phyloP scores from a whole-genome alignment of 2,888 invertebrate species.

The Acleris laterana region DNA sequence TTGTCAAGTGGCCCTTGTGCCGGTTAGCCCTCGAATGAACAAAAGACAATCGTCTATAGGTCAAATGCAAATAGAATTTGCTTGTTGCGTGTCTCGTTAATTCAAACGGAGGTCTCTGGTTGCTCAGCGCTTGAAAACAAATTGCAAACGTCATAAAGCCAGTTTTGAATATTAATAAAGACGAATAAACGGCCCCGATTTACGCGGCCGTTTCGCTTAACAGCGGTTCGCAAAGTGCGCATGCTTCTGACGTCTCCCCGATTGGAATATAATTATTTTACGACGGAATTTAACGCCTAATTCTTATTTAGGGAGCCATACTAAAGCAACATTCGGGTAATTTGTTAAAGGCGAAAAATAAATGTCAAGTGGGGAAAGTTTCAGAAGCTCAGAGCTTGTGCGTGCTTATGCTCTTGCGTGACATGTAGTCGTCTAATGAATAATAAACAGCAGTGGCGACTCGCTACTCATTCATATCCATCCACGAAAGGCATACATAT shows the following conservation, averaged over 20 bases:
- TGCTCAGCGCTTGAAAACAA: constrained; percentile 65
- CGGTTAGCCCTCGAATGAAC: constrained; percentile 44
- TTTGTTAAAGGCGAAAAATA: constrained; percentile 43
- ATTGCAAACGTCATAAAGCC: constrained; percentile 72
- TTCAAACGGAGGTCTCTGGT: constrained; percentile 62
- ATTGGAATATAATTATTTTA: constrained; percentile 53
- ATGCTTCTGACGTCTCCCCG: constrained; percentile 55
- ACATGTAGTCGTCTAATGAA: constrained; percentile 80
- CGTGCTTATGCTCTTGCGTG: constrained; percentile 78
- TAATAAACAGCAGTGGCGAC: constrained; percentile 80
- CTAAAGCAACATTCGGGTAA: constrained; percentile 32
- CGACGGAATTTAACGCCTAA: constrained; percentile 33
- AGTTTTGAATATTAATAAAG: constrained; percentile 76
- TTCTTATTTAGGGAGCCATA: constrained; percentile 30
- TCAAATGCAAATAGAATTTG: constrained; percentile 78
- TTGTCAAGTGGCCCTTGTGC: constrained; percentile 37
- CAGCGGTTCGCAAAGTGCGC: constrained; percentile 60
- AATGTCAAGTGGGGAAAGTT: constrained; percentile 63
- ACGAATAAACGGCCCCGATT: constrained; percentile 66
- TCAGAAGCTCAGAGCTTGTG: constrained; percentile 73
- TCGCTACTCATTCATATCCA: constrained; percentile 80
- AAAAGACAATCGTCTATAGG: constrained; percentile 68
- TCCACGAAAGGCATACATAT: constrained; percentile 71
- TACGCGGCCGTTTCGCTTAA: constrained; percentile 55
- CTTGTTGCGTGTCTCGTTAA: constrained; percentile 70